Evolutionary conservation across 2,113 vertebrate genomes (phyloP).

Genomic region (cattle (Bos taurus)): DNA sequence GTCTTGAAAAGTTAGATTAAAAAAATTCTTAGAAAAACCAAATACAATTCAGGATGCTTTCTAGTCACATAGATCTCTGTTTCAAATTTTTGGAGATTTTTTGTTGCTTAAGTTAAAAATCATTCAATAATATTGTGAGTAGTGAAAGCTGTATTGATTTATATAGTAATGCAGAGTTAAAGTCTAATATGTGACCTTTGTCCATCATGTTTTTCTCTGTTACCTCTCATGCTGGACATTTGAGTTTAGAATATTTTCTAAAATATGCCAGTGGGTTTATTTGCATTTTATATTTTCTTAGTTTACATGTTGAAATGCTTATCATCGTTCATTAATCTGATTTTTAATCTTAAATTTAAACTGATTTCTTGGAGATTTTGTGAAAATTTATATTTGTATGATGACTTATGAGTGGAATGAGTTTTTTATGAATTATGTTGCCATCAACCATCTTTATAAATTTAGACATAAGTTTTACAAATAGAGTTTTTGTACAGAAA

Average conservation of each 20-base stretch:
- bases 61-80: neutral
- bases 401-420: neutral
- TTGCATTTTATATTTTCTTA: neutral
- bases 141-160: neutral
- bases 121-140: neutral
- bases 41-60: neutral
- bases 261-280: neutral
- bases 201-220: neutral
- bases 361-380: neutral
- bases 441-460: neutral
- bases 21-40: neutral
- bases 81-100: neutral
- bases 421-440: neutral
- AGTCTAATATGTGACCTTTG: neutral
- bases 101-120: neutral
- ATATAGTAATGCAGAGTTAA: neutral
- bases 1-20: neutral
- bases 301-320: neutral
- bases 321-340: neutral
- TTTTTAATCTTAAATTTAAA: constrained; percentile 40
- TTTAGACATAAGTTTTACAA: constrained; percentile 24
- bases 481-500: neutral
- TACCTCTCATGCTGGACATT: constrained; percentile 16
- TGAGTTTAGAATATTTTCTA: constrained; percentile 22
- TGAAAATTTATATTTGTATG: neutral